Conservation (phyloP, 2,888 invertebrate species). For the Dryococelus australis region DNA sequence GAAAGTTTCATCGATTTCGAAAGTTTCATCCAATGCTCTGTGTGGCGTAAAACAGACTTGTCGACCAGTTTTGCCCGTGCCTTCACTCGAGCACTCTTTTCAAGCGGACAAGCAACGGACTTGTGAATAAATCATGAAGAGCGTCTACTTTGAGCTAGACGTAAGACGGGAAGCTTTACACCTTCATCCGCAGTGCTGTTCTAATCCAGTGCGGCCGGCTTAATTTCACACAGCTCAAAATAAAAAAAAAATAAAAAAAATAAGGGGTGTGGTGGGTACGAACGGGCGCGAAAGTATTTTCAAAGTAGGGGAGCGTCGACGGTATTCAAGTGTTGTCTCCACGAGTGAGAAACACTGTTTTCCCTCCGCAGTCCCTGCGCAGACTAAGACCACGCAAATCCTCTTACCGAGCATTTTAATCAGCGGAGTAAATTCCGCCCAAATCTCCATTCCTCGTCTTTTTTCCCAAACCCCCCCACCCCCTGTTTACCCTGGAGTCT, state of each 20-base stretch:
- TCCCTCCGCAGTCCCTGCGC: neutral
- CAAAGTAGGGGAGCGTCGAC: neutral
- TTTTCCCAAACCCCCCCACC: neutral
- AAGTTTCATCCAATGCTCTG: too few species aligned
- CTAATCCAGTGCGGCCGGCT: neutral
- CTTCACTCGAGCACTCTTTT: too few species aligned
- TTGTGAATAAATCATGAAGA: neutral
- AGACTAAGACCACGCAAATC: neutral
- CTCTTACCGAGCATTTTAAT: conserved; percentile 10
- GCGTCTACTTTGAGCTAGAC: neutral
- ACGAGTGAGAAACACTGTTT: neutral
- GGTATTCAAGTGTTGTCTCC: neutral
- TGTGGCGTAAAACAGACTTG: too few species aligned
- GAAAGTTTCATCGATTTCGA: too few species aligned
- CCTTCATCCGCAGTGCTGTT: neutral
- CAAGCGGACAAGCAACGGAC: neutral
- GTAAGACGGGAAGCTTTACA: neutral
- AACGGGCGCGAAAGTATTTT: conserved; percentile 8
- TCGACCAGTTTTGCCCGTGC: too few species aligned
- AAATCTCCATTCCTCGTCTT: neutral
- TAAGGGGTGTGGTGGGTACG: neutral
- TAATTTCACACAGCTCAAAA: neutral
- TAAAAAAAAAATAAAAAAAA: neutral
- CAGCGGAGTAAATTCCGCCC: conserved; percentile 4
- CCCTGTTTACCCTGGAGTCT: neutral